Evolutionary conservation across 1,140 invertebrate species (phyloP).

Genomic region (Pteromalus puparum): DNA sequence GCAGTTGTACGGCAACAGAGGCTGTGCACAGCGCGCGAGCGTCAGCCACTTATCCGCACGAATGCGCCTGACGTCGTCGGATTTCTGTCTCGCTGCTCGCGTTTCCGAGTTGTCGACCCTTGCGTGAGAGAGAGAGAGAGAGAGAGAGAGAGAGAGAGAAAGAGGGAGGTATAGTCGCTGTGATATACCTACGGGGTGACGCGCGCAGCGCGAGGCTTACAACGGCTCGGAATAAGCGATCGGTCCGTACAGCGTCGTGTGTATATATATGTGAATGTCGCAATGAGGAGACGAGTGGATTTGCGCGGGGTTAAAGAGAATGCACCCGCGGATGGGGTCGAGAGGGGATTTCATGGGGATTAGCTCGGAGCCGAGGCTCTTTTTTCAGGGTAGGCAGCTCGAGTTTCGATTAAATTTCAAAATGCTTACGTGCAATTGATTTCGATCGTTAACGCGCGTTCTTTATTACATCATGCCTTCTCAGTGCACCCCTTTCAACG

Average conservation of each 20-base stretch:
- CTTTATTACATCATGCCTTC: not conserved
- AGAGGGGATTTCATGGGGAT: not conserved
- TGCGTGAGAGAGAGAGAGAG: not conserved
- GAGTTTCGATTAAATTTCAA: not conserved
- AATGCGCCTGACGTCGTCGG: conserved; percentile 50
- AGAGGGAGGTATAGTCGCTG: not conserved
- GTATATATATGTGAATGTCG: not conserved
- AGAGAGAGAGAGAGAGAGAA: not conserved
- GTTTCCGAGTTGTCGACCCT: not conserved
- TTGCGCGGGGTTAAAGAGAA: not conserved
- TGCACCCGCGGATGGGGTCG: not conserved
- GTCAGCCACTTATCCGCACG: conserved; percentile 62
- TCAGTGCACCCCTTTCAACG: too few species aligned
- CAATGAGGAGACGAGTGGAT: not conserved
- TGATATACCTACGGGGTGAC: not conserved
- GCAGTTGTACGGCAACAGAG: conserved; percentile 48
- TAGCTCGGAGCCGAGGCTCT: not conserved
- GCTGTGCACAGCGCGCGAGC: conserved; percentile 25
- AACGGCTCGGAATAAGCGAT: conserved; percentile 6
- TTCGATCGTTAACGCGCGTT: not conserved
- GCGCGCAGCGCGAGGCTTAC: not conserved
- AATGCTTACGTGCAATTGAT: not conserved
- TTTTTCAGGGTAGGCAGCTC: not conserved
- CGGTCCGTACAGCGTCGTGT: not conserved
- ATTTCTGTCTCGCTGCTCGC: not conserved